Percentiles rank a stretch among this genome's conserved stretches.
These are phyloP conservation scores for Tuta absoluta DNA, from an alignment of 2,888 invertebrate species.

Conservation along the genomic window DNA sequence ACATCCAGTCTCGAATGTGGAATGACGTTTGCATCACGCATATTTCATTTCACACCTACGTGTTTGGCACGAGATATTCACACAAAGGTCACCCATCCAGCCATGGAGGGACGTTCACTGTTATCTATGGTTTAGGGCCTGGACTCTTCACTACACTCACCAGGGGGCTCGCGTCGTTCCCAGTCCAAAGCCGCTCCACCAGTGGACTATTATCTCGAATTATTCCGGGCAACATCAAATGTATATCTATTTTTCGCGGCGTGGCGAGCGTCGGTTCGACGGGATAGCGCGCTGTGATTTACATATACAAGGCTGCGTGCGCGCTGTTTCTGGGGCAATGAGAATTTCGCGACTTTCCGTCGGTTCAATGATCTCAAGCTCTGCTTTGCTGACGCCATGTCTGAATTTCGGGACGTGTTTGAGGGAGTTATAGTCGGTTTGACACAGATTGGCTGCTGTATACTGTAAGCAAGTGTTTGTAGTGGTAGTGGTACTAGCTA, in stretches of 20 bases:
- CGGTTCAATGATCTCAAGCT: slow-evolving; percentile 9
- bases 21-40: slow-evolving; percentile 17
- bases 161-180: slow-evolving; percentile 67
- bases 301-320: slow-evolving; percentile 67
- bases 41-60: slow-evolving; percentile 46
- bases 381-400: neutral
- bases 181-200: slow-evolving; percentile 56
- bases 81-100: neutral
- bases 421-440: neutral
- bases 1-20: slow-evolving; percentile 10
- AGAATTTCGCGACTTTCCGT: slow-evolving; percentile 55
- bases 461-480: neutral
- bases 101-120: neutral
- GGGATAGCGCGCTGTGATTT: slow-evolving; percentile 68
- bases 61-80: slow-evolving; percentile 56
- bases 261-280: slow-evolving; percentile 59
- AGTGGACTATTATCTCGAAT: slow-evolving; percentile 70
- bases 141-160: slow-evolving; percentile 53
- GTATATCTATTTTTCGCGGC: slow-evolving; percentile 75
- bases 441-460: slow-evolving; percentile 4
- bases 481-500: neutral
- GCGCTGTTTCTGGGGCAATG: slow-evolving; percentile 72
- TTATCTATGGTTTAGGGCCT: slow-evolving; percentile 45
- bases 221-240: slow-evolving; percentile 71
- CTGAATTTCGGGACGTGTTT: neutral